Evolutionary conservation across 1,140 invertebrate genomes (phyloP).

Genomic region (Hycleus phaleratus): DNA sequence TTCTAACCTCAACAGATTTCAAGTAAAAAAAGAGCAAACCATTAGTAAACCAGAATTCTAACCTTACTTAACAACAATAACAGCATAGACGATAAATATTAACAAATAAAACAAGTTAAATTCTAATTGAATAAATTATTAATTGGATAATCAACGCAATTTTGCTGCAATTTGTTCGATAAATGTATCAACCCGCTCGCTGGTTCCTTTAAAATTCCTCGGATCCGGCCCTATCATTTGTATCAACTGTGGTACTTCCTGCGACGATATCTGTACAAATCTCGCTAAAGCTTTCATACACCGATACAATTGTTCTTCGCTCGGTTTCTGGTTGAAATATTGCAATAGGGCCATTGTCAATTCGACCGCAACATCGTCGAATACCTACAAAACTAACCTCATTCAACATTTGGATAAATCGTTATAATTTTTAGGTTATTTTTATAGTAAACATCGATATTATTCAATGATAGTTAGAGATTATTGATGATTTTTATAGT

Average conservation of each 20-base stretch:
- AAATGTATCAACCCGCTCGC: conserved; percentile 69
- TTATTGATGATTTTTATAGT: background rate
- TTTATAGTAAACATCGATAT: background rate
- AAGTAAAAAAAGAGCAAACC: no score
- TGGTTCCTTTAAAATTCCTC: conserved; percentile 69
- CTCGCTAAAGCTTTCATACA: conserved; percentile 71
- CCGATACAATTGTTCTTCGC: conserved; percentile 71
- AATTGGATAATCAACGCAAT: conserved; percentile 18
- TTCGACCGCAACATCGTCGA: conserved; percentile 89
- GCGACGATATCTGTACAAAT: conserved; percentile 69
- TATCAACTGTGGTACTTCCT: conserved; percentile 80
- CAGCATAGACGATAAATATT: background rate
- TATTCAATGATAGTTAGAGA: background rate
- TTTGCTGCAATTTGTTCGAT: conserved; percentile 56
- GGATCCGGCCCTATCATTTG: conserved; percentile 90
- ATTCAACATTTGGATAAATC: background rate
- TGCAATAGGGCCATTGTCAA: conserved; percentile 87
- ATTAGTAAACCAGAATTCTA: no score
- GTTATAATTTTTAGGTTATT: no score
- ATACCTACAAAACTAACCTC: conserved; percentile 57
- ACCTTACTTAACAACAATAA: background rate
- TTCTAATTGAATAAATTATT: background rate
- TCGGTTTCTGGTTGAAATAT: conserved; percentile 71
- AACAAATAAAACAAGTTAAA: background rate
- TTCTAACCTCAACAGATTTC: no score